phyloP scores from a whole-genome alignment of 1,140 invertebrate genomes.

The Papilio dardanus region DNA sequence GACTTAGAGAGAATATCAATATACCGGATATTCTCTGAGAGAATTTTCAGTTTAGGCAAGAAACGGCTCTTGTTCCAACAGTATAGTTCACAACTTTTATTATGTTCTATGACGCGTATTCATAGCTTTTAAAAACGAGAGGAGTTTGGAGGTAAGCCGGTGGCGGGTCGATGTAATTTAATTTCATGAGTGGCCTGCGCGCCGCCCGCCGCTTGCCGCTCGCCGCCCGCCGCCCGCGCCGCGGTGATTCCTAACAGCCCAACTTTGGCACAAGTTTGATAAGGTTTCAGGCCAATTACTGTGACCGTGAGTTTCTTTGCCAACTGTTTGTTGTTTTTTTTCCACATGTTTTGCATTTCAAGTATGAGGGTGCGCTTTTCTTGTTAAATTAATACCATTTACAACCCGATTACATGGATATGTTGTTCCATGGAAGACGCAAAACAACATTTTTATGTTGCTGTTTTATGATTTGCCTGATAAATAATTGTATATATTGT shows the following conservation, averaged over 20 bases:
- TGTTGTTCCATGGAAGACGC: not conserved
- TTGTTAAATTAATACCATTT: constrained; percentile 18
- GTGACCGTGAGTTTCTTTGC: constrained; percentile 25
- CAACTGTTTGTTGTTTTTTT: constrained; percentile 10
- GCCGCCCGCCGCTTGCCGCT: constrained; percentile 43
- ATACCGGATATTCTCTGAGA: constrained; percentile 1
- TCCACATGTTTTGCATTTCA: constrained; percentile 12
- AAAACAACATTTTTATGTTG: not conserved
- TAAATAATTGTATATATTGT: no score
- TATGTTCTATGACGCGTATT: constrained; percentile 42
- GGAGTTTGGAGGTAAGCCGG: constrained; percentile 56
- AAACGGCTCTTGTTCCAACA: not conserved
- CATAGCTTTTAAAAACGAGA: constrained; percentile 59
- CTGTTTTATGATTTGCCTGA: not conserved
- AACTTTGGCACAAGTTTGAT: constrained; percentile 71
- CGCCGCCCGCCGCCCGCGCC: constrained; percentile 41
- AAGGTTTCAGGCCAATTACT: constrained; percentile 51
- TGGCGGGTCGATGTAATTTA: constrained; percentile 70
- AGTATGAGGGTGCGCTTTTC: not conserved
- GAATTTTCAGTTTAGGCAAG: not conserved
- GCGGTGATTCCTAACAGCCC: constrained; percentile 68
- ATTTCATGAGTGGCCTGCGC: constrained; percentile 73
- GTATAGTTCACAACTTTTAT: not conserved
- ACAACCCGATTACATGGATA: not conserved
- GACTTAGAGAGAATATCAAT: no score